Evolutionary conservation across 2,113 vertebrate genomes (phyloP).

Genomic region (Apeltes quadracus): DNA sequence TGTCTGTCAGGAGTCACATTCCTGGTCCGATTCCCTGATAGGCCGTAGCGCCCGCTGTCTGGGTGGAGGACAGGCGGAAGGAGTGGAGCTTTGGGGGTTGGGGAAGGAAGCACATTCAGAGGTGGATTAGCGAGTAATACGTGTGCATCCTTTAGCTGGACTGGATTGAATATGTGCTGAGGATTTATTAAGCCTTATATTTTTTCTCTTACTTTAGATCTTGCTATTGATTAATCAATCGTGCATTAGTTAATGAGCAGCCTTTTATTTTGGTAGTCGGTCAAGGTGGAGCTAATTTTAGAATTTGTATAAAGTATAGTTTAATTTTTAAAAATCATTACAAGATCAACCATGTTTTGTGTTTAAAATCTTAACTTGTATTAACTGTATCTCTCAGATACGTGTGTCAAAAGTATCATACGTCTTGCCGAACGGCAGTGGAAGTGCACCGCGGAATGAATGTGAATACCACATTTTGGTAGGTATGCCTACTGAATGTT

Average conservation of each 20-base stretch:
- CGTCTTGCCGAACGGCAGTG: not conserved
- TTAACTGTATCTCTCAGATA: not conserved
- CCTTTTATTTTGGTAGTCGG: not conserved
- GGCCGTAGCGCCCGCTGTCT: conserved; percentile 68
- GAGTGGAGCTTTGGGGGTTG: conserved; percentile 38
- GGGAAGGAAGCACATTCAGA: conserved; percentile 42
- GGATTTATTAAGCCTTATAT: no score
- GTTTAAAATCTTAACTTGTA: not conserved
- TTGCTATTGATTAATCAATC: not conserved
- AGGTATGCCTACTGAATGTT: not conserved
- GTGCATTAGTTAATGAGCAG: not conserved
- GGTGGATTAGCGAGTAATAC: conserved; percentile 67
- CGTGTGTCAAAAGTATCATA: not conserved
- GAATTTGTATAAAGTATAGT: not conserved
- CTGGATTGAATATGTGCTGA: conserved; percentile 70
- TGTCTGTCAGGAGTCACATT: conserved; percentile 78
- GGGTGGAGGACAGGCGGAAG: conserved; percentile 46
- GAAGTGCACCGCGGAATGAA: not conserved
- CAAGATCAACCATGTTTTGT: not conserved
- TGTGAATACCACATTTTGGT: not conserved
- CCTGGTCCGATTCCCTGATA: conserved; percentile 76
- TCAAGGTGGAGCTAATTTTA: not conserved
- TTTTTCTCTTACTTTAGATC: no score
- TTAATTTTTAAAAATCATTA: not conserved
- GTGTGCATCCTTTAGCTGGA: conserved; percentile 62